Percentiles rank a stretch among this genome's conserved stretches.
phyloP scores from a whole-genome alignment of 2,888 invertebrate genomes.

The Eristalinus sepulchralis region DNA sequence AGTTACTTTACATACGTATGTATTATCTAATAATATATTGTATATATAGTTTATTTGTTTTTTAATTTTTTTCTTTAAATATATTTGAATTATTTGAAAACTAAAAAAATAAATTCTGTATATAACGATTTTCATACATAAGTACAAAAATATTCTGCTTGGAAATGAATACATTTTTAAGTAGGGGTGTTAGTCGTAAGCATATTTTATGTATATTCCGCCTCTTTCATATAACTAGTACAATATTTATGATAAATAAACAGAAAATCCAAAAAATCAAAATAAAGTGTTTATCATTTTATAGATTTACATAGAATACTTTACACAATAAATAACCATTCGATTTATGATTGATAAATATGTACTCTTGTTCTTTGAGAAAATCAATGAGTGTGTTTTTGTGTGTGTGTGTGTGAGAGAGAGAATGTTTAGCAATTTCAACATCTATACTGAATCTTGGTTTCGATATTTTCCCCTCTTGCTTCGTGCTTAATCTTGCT shows the following conservation, averaged over 20 bases:
- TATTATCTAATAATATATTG: background rate
- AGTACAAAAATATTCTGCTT: conserved; percentile 68
- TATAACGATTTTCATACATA: conserved; percentile 51
- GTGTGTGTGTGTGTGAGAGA: background rate
- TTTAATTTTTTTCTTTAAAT: background rate
- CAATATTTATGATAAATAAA: background rate
- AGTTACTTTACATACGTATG: conserved; percentile 47
- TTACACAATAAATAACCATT: conserved; percentile 3
- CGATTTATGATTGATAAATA: background rate
- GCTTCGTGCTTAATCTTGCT: conserved; percentile 31
- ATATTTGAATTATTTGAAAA: conserved; percentile 36
- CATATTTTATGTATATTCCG: conserved; percentile 9
- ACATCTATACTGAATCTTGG: conserved; percentile 26
- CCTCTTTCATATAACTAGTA: background rate
- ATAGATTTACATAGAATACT: background rate
- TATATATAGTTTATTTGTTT: conserved; percentile 25
- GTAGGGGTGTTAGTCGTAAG: conserved; percentile 28
- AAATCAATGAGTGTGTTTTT: background rate
- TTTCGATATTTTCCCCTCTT: conserved; percentile 12
- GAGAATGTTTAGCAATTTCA: conserved; percentile 29
- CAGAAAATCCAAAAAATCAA: conserved; percentile 7
- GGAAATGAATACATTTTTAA: conserved; percentile 36
- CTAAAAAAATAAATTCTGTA: conserved; percentile 46
- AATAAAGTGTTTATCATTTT: background rate
- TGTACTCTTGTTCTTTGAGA: background rate